A percentile compares a stretch with the other conserved stretches of the same genome.
Conservation (phyloP, 2,888 invertebrate genomes). For the Nezara viridula region DNA sequence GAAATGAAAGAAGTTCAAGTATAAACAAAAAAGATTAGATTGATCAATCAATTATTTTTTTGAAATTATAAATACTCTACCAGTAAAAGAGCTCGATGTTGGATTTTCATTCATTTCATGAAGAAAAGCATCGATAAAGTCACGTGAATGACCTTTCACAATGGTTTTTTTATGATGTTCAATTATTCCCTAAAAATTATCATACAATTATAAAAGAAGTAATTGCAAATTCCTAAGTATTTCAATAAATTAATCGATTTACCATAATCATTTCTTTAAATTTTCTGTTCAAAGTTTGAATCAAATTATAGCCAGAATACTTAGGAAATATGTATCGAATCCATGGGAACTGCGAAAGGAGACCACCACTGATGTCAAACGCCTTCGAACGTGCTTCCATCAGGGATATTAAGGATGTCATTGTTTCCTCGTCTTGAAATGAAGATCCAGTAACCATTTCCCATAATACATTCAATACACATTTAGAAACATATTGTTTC, state of each 20-base stretch:
- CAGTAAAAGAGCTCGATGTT: slow-evolving; percentile 65
- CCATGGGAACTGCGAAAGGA: slow-evolving; percentile 76
- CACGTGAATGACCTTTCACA: slow-evolving; percentile 70
- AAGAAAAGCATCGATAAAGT: slow-evolving; percentile 77
- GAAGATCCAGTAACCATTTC: slow-evolving; percentile 72
- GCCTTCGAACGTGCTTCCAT: slow-evolving; percentile 72
- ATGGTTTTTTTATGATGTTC: slow-evolving; percentile 72
- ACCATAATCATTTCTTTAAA: slow-evolving; percentile 61
- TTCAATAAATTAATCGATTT: slow-evolving; percentile 13
- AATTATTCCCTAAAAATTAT: slow-evolving; percentile 71
- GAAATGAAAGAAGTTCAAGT: not conserved
- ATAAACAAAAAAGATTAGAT: not conserved
- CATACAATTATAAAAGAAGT: not conserved
- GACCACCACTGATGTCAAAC: slow-evolving; percentile 75
- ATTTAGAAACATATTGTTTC: slow-evolving; percentile 70
- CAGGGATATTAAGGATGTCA: slow-evolving; percentile 71
- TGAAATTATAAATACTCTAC: slow-evolving; percentile 19
- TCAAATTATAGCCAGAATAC: slow-evolving; percentile 75
- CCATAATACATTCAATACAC: slow-evolving; percentile 79
- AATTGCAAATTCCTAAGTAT: slow-evolving; percentile 5
- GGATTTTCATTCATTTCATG: slow-evolving; percentile 72
- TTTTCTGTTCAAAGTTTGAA: slow-evolving; percentile 68
- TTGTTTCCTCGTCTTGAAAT: slow-evolving; percentile 70
- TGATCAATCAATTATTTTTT: not conserved
- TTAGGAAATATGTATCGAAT: slow-evolving; percentile 75